Evolutionary conservation across 2,113 vertebrate genomes (phyloP).

Genomic region (Lamprotornis superbus): DNA sequence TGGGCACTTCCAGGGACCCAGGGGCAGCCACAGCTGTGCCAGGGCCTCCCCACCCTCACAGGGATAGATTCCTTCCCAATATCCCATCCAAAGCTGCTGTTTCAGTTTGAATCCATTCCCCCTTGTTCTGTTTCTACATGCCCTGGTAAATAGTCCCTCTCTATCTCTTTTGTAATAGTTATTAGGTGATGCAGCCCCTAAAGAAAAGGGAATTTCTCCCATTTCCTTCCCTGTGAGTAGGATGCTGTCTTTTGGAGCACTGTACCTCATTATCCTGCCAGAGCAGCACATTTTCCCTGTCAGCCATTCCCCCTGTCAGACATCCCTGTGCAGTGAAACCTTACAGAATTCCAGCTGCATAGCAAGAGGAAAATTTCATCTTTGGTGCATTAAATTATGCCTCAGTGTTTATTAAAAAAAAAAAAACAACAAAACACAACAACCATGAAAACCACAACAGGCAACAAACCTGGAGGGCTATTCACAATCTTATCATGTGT

Average conservation of each 20-base stretch:
- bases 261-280: slow-evolving; percentile 18
- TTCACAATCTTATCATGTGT: not conserved
- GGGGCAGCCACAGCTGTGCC: not conserved
- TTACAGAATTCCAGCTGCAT: not conserved
- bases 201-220: not conserved
- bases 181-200: not conserved
- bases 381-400: not conserved
- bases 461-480: not conserved
- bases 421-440: not conserved
- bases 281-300: not conserved
- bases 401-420: not conserved
- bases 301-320: slow-evolving; percentile 27
- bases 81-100: not conserved
- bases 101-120: not conserved
- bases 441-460: not conserved
- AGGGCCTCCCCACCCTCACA: fast-evolving
- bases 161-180: not conserved
- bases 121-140: not conserved
- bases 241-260: not conserved
- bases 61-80: not conserved
- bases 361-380: not conserved
- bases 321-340: not conserved
- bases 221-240: not conserved
- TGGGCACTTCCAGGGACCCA: not conserved
- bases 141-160: not conserved